Evolutionary conservation across 2,113 vertebrate genomes (phyloP).

Genomic region (Cryptoleucopteryx plumbea): DNA sequence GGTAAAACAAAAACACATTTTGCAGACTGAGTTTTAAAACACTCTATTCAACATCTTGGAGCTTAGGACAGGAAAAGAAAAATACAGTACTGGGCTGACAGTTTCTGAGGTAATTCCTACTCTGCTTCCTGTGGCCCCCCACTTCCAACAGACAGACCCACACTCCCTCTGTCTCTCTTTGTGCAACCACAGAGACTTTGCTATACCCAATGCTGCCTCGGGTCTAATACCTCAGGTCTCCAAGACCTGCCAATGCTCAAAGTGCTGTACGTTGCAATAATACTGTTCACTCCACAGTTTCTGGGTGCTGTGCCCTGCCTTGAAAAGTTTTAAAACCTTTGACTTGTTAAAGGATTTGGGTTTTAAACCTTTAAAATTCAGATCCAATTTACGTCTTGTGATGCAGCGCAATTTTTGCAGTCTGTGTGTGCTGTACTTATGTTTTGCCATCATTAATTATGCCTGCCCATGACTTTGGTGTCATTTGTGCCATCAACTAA

Average conservation of each 20-base stretch:
- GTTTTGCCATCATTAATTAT: not conserved
- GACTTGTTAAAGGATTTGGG: not conserved
- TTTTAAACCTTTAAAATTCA: not conserved
- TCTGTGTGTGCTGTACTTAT: not conserved
- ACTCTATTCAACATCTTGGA: not conserved
- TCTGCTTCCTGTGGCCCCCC: not conserved
- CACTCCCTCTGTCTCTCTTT: not conserved
- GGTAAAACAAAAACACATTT: constrained; percentile 45
- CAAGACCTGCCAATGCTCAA: not conserved
- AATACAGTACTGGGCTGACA: not conserved
- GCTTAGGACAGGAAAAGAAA: constrained; percentile 1
- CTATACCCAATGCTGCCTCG: rapidly evolving
- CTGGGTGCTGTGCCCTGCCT: not conserved
- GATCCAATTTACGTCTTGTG: not conserved
- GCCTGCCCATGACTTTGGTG: not conserved
- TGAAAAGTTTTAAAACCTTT: not conserved
- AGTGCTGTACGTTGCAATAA: not conserved
- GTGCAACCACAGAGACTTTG: not conserved
- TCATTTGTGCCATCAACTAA: constrained; percentile 14
- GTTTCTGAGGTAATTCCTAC: not conserved
- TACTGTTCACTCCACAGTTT: not conserved
- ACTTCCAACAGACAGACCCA: not conserved
- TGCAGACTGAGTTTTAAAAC: not conserved
- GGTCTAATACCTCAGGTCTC: not conserved
- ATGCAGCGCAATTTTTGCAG: not conserved